Percentiles rank a stretch among this genome's conserved stretches.
These are phyloP conservation scores for Drosophila neocordata DNA, from an alignment of 1,140 invertebrate species.

Conservation along the genomic window DNA sequence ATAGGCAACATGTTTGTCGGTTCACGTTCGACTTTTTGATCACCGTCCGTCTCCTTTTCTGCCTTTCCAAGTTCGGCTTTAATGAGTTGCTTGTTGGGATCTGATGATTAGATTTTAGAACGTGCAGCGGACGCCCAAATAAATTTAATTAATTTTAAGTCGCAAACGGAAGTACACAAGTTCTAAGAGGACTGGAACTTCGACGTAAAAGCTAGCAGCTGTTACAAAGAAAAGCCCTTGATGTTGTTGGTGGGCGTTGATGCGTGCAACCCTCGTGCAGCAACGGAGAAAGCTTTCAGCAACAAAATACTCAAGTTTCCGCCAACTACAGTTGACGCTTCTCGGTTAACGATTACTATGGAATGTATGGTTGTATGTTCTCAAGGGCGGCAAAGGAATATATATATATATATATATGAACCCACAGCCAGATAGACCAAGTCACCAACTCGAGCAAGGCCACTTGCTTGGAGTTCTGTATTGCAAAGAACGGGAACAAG, in stretches of 20 bases:
- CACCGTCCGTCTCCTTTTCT: constrained; percentile 83
- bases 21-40: constrained; percentile 86
- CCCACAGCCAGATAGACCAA: not conserved
- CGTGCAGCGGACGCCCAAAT: constrained; percentile 52
- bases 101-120: constrained; percentile 57
- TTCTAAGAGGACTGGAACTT: constrained; percentile 65
- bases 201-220: constrained; percentile 50
- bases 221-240: constrained; percentile 71
- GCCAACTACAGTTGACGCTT: constrained; percentile 46
- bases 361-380: not conserved
- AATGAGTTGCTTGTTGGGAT: constrained; percentile 67
- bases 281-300: constrained; percentile 73
- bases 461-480: constrained; percentile 44
- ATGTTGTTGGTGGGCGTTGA: constrained; percentile 80
- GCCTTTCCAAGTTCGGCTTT: constrained; percentile 86
- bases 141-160: constrained; percentile 78
- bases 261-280: constrained; percentile 75
- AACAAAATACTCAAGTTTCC: constrained; percentile 78
- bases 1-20: constrained; percentile 84
- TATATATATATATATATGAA: not conserved
- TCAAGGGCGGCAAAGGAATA: not conserved
- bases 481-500: constrained; percentile 63
- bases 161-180: constrained; percentile 71
- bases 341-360: not conserved
- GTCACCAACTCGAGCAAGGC: constrained; percentile 74